Base-by-base conservation (phyloP, 2,888 invertebrate species). In the Macropis europaea region DNA sequence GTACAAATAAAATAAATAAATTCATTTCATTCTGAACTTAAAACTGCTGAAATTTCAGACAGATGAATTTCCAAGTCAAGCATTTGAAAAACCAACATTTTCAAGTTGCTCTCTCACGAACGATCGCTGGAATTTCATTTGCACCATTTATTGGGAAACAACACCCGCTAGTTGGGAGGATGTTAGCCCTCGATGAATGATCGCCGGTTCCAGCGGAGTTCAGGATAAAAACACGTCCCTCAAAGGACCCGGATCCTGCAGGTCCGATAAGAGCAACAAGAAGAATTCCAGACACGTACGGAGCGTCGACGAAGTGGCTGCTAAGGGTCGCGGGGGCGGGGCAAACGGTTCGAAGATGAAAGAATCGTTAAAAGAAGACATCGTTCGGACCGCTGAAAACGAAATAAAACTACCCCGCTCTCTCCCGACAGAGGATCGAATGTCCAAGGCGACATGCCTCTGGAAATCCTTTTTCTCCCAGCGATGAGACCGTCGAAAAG, bases 271-370 rank as follows among this genome's bases (percentile, higher is more conserved):
- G 19, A 11, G 13, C 36, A 15, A 30, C n/a, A 5, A 24, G 24
- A 26, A 6, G 53, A 32, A 79, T 79, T 79, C 78, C 40, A 15
- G 47, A 54, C 78, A 79, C 78, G 78, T 79, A 76, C 64, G 34
- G 32, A 48, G n/a, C 15, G 24, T 45, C 11, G 3, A 30, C 47
- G 34, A 54, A 47, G 34, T 47, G 59, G 61, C 38, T n/a, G n/a
- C n/a, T n/a, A n/a, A 62, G 17, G 38, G 36, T n/a, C n/a, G n/a
- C n/a, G n/a, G n/a, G n/a, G n/a, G n/a, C n/a, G n/a, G n/a, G n/a
- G n/a, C n/a, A 76, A 79, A 76, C 68, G 79, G 32, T 47, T 36
- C 28, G 40, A 42, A 73, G 78, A 79, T 54, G 79, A 79, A 69
- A 69, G 76, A 77, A 79, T 59, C 74, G 74, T 72, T 68, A 59